Percentiles rank a stretch among this genome's conserved stretches.
These are phyloP conservation scores for Gandaritis pyraliata DNA, from an alignment of 2,888 invertebrate genomes.

Conservation along the genomic window DNA sequence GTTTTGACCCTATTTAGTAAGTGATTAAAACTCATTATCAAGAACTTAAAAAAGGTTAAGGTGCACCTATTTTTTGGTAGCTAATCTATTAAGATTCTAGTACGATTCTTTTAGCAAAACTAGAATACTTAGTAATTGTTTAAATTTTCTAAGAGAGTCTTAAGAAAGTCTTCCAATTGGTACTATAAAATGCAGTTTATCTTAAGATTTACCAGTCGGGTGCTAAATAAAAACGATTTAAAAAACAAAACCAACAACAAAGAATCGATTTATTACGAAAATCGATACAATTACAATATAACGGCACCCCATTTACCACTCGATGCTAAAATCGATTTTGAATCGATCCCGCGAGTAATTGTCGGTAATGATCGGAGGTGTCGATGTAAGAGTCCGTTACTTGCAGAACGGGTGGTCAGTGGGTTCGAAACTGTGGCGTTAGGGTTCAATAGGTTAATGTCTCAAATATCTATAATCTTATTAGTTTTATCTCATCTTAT, in stretches of 20 bases:
- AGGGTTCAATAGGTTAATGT: neutral
- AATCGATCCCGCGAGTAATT: conserved; percentile 70
- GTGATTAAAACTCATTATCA: too few species aligned
- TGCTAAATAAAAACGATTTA: neutral
- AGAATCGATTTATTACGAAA: conserved; percentile 25
- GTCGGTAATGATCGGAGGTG: conserved; percentile 74
- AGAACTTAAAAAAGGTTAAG: too few species aligned
- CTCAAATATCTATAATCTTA: neutral
- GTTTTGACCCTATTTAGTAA: too few species aligned
- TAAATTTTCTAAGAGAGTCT: too few species aligned
- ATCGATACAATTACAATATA: conserved; percentile 30
- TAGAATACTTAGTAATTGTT: too few species aligned
- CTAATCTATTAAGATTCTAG: too few species aligned
- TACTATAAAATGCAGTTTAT: too few species aligned
- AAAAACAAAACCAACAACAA: conserved; percentile 13
- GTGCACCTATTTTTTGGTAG: too few species aligned
- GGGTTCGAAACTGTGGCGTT: neutral
- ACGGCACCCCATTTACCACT: conserved; percentile 46
- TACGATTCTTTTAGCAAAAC: too few species aligned
- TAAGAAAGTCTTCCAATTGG: too few species aligned
- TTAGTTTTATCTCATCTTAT: too few species aligned
- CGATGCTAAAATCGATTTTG: conserved; percentile 48
- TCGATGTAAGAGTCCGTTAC: conserved; percentile 75
- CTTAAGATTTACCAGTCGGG: neutral
- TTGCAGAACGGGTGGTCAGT: conserved; percentile 72